Evolutionary conservation across 2,888 invertebrate species (phyloP).

Genomic region (Linyphia triangularis): DNA sequence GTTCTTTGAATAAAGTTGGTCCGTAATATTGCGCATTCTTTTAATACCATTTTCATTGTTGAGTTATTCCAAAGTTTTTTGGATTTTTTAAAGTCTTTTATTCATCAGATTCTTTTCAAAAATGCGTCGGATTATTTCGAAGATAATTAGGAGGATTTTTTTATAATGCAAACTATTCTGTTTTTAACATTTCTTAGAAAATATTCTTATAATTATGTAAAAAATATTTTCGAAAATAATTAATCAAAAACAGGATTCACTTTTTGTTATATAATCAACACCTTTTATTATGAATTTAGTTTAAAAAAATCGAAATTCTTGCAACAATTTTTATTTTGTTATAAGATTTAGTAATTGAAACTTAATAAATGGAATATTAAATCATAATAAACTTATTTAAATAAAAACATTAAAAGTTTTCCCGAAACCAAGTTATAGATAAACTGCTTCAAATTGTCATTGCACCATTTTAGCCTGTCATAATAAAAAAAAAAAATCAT

Average conservation of each 20-base stretch:
- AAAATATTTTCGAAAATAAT: not conserved
- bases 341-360: too few species aligned
- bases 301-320: too few species aligned
- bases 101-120: not conserved
- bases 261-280: too few species aligned
- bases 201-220: not conserved
- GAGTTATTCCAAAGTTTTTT: not conserved
- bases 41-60: not conserved
- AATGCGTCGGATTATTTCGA: not conserved
- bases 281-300: too few species aligned
- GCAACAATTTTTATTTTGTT: too few species aligned
- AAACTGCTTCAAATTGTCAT: too few species aligned
- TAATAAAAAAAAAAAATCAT: too few species aligned
- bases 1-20: not conserved
- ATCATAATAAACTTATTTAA: too few species aligned
- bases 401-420: too few species aligned
- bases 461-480: too few species aligned
- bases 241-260: not conserved
- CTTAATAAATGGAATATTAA: too few species aligned
- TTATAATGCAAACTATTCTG: not conserved
- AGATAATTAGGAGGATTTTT: conserved; percentile 5
- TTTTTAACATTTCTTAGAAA: not conserved
- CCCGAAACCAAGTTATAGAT: too few species aligned
- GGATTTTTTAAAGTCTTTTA: not conserved
- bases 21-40: conserved; percentile 13